Percentiles rank a stretch among this genome's conserved stretches.
Conservation (phyloP, 2,797 vertebrate genomes). For the Scarus forsteni region DNA sequence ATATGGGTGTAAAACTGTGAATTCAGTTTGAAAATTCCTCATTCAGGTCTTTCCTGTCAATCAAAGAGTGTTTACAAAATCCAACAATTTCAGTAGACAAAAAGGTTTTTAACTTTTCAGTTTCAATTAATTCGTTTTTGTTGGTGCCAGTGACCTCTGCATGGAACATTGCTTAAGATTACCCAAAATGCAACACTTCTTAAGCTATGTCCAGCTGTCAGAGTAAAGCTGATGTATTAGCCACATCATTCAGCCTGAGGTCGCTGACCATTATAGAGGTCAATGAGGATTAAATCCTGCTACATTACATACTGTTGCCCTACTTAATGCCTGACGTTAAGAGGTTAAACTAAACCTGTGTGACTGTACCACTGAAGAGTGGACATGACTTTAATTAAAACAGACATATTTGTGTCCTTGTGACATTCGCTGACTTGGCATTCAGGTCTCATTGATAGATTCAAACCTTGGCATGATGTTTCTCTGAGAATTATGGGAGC, state of each 20-base stretch:
- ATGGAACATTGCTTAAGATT: slow-evolving; percentile 5
- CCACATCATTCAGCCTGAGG: slow-evolving; percentile 37
- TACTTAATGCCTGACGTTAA: slow-evolving; percentile 9
- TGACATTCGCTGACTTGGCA: slow-evolving; percentile 34
- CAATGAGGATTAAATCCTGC: slow-evolving; percentile 47
- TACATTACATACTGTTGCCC: slow-evolving; percentile 25
- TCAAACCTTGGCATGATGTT: slow-evolving; percentile 18
- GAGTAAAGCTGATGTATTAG: slow-evolving; percentile 36
- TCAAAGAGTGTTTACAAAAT: too few relatives aligned
- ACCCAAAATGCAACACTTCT: slow-evolving; percentile 16
- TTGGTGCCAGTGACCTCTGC: neutral
- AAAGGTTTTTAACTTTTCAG: too few relatives aligned
- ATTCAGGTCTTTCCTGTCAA: too few relatives aligned
- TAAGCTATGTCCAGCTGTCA: slow-evolving; percentile 29
- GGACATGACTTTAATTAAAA: slow-evolving; percentile 23
- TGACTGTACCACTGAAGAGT: slow-evolving; percentile 14
- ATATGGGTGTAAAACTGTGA: too few relatives aligned
- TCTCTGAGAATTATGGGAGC: slow-evolving; percentile 34
- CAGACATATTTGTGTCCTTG: slow-evolving; percentile 25
- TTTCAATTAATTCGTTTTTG: too few relatives aligned
- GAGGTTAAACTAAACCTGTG: slow-evolving; percentile 44
- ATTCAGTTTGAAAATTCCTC: too few relatives aligned
- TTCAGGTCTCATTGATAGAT: slow-evolving; percentile 38
- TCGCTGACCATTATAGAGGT: slow-evolving; percentile 35
- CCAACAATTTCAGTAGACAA: too few relatives aligned